Evolutionary conservation across 2,113 vertebrate species (phyloP).

Genomic region (Nothoprocta pentlandii): DNA sequence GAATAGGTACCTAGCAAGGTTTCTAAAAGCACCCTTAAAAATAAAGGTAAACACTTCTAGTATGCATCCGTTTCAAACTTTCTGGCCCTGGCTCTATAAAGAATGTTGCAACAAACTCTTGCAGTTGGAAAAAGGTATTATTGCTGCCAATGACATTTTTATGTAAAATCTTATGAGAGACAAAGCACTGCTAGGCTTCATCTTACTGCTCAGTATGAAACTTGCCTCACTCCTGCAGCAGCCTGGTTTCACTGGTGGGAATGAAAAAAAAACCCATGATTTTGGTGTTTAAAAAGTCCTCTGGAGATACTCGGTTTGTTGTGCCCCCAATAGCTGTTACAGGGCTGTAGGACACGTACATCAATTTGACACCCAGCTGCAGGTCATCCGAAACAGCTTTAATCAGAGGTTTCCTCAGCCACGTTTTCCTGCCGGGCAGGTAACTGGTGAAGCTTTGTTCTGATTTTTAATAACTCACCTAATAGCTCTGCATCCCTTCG

Average conservation of each 20-base stretch:
- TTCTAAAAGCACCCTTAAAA: background rate
- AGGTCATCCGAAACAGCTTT: background rate
- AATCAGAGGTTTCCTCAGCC: background rate
- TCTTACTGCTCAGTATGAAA: background rate
- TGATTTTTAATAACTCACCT: background rate
- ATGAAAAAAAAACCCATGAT: background rate
- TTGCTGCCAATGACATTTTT: constrained; percentile 8
- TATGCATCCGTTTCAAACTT: background rate
- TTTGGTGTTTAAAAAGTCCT: background rate
- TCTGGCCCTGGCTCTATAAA: background rate
- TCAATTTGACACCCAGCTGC: background rate
- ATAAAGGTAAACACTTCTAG: background rate
- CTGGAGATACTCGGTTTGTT: constrained; percentile 8
- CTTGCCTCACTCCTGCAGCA: background rate
- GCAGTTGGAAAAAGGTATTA: constrained; percentile 13
- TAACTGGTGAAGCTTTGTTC: background rate
- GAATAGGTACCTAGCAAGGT: background rate
- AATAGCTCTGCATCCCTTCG: background rate
- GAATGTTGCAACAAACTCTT: background rate
- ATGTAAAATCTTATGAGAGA: background rate
- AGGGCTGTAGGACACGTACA: rapidly evolving
- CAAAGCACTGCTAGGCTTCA: constrained; percentile 31
- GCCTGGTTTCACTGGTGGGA: background rate
- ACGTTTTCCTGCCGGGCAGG: background rate
- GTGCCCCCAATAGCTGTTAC: background rate